Evolutionary conservation across 2,797 vertebrate species (phyloP), one percentile per base, ranked within the genome.

Genomic region (Coluber constrictor): DNA sequence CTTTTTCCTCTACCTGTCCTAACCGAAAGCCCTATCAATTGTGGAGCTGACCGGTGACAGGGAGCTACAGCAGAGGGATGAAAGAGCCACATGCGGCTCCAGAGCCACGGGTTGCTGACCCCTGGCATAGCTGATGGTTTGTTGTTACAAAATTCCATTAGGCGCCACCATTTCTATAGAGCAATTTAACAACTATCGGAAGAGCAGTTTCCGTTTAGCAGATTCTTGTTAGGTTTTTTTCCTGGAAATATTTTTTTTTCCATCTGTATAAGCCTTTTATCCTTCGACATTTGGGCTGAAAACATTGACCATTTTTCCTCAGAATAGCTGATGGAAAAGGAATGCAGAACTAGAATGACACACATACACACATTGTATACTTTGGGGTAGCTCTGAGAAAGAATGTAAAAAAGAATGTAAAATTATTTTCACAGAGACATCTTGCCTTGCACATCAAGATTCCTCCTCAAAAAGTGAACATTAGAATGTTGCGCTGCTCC

Each of bases 301-400:
- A 88, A 43, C 51, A 3, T 94, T 5, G 57, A 37, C 0, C 0
- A n/a, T 29, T 92, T 1, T 16, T 0, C 0, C 8, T 37, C 37
- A 47, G 87, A 94, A 92, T 0, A 57, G 56, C 92, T 7, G 91
- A 27, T 3, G 32, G 93, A 56, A 88, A 18, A 11, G 90, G 23
- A 8, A 2, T 10, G 63, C 55, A 43, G 13, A 90, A 13, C 0
- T 1, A 43, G 23, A 32, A 61, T 90, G 54, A 70, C 83, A 20
- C 63, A 23, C 20, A 91, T 25, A 91, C 61, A 23, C 60, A 2
- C 37, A 23, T 29, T 11, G 63, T 37, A 55, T n/a, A 32, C 54
- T 63, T 29, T 66, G 59, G 59, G 59, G 11, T 83, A 29, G 23
- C 12, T 25, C 70, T 51, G 23, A 37, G 15, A 20, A 83, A 9